Conservation (phyloP, 1,140 invertebrate genomes). For the Potamilus streckersoni region DNA sequence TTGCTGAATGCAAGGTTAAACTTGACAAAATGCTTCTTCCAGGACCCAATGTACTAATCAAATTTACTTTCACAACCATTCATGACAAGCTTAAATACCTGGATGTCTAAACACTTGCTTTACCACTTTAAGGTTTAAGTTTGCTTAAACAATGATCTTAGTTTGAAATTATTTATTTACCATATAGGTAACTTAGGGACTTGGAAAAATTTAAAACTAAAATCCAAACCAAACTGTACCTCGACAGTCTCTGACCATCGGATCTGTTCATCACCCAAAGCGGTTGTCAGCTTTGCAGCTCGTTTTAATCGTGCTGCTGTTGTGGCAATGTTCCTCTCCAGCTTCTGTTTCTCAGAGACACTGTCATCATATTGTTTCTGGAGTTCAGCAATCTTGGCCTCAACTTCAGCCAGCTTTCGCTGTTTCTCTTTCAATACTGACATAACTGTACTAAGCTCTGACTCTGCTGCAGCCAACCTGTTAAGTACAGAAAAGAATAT, state of each 20-base stretch:
- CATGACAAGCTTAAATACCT: too few species aligned
- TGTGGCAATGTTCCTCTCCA: constrained; percentile 78
- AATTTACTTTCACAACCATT: too few species aligned
- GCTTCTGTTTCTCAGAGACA: constrained; percentile 72
- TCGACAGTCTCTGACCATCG: constrained; percentile 83
- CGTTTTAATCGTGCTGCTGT: constrained; percentile 82
- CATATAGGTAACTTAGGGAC: too few species aligned
- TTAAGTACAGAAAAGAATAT: not conserved
- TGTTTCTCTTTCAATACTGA: constrained; percentile 65
- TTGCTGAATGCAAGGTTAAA: too few species aligned
- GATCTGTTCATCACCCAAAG: constrained; percentile 83
- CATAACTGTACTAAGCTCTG: constrained; percentile 67
- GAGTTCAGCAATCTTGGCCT: constrained; percentile 67
- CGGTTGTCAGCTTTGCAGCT: constrained; percentile 84
- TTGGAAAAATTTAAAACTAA: too few species aligned
- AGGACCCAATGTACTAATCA: too few species aligned
- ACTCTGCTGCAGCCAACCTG: constrained; percentile 74
- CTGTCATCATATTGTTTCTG: constrained; percentile 70
- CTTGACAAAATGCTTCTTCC: too few species aligned
- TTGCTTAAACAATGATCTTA: too few species aligned
- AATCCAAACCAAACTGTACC: constrained; percentile 65
- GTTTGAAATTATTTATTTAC: too few species aligned
- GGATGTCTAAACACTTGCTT: too few species aligned
- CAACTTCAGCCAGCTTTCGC: constrained; percentile 64
- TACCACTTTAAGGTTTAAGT: too few species aligned